phyloP scores from a whole-genome alignment of 2,797 vertebrate species.

The Heteromormyrus szaboi region DNA sequence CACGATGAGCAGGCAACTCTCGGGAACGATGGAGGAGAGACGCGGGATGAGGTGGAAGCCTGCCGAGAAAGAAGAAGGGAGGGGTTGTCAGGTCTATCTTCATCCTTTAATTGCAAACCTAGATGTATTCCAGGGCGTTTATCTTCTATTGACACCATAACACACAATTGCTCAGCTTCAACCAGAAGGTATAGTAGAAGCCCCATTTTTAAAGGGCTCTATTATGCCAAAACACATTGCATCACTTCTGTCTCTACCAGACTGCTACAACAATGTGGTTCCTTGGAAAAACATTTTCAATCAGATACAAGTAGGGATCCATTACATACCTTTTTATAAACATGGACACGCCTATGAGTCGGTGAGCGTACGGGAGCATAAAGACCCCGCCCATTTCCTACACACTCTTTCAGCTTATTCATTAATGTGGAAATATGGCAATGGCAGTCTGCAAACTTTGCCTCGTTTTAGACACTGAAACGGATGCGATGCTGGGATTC shows the following conservation, averaged over 20 bases:
- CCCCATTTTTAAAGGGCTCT: not conserved
- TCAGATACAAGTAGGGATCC: not conserved
- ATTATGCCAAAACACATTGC: not conserved
- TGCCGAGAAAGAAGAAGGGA: conserved; percentile 38
- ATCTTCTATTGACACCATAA: not conserved
- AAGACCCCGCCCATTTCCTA: not conserved
- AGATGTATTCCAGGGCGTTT: not conserved
- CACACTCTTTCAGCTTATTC: not conserved
- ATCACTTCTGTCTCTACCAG: not conserved
- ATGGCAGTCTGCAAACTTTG: not conserved
- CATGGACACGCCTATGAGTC: not conserved
- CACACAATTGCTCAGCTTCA: not conserved
- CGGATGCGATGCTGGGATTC: not conserved
- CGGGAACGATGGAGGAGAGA: conserved; percentile 83
- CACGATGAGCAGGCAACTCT: conserved; percentile 92
- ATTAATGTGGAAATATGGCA: not conserved
- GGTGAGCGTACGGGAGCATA: not conserved
- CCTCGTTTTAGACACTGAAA: not conserved
- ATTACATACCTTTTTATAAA: not conserved
- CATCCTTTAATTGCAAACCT: not conserved
- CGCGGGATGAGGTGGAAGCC: conserved; percentile 92
- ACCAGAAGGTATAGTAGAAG: not conserved
- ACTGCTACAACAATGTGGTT: not conserved
- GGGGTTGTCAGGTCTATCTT: conserved; percentile 7
- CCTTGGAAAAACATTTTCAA: not conserved